Conservation (phyloP, 2,888 invertebrate species). For the Drepanosiphum platanoidis region DNA sequence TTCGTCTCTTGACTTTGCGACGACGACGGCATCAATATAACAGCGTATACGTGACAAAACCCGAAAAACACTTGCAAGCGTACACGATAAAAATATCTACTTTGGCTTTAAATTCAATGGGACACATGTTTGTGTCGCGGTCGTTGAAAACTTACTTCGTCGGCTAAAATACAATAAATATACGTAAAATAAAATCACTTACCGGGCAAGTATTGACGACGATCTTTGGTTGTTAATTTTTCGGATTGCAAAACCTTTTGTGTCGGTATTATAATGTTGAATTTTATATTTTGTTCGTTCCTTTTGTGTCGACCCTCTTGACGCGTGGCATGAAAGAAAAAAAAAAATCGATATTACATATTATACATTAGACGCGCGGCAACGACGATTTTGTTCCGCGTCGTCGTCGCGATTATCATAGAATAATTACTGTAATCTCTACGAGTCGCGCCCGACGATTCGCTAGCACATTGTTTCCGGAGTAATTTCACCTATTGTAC, state of each 20-base stretch:
- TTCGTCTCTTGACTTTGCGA: neutral
- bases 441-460: no score
- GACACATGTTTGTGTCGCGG: neutral
- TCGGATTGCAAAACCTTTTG: neutral
- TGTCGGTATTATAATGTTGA: neutral
- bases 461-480: neutral
- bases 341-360: neutral
- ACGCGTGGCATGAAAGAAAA: neutral
- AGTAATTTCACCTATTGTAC: neutral
- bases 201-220: neutral
- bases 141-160: conserved; percentile 35
- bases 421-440: no score
- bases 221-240: neutral
- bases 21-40: neutral
- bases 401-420: no score
- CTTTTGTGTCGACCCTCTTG: neutral
- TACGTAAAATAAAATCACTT: neutral
- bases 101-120: neutral
- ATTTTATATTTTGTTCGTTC: neutral
- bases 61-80: neutral
- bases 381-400: no score
- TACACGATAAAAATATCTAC: neutral
- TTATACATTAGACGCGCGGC: no score
- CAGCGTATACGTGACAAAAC: conserved; percentile 37
- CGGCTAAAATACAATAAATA: neutral